Base-by-base conservation (phyloP, 2,797 vertebrate species). In the Mallotus villosus region DNA sequence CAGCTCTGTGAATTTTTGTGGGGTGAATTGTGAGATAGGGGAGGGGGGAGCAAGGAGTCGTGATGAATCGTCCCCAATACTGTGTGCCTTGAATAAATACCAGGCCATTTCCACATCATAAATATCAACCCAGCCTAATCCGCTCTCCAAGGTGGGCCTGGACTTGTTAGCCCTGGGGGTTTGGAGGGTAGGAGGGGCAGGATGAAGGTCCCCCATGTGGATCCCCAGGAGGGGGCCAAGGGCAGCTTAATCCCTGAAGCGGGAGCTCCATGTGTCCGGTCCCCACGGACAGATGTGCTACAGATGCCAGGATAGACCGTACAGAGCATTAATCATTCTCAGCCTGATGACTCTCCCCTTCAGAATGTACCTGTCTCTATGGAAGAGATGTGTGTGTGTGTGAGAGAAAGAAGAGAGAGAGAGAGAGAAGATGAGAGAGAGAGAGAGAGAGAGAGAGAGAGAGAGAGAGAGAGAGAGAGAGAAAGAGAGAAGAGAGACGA, bases 251-350 rank as follows among this genome's bases (percentile, higher is more conserved):
- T 90, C 86, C 84, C 88, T 85, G 83, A 77, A 90, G 92, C 82
- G 74, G 57, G 76, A 78, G 87, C 74, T 73, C 81, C 80, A 85
- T 87, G 85, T 85, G 81, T 87, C 78, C 17, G 79, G 72, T 78
- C 85, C 90, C 80, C 69, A 0, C 46, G 86, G 84, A 81, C 78
- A 84, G 78, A 86, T 91, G 85, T 74, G 80, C 82, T 89, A 78
- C 81, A 87, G 84, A 84, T 85, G 85, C 72, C 81, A 87, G 71
- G 73, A 73, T 78, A 75, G 82, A 90, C 81, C 73, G 83, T 87
- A 80, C 81, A 76, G 72, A 63, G 85, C 87, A 93, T 95, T 93
- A 91, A 94, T 95, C 92, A 94, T 93, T 84, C 87, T 89, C 83
- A 87, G 88, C 78, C 84, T 84, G 88, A 84, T 89, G 84, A 79